Base-by-base conservation (phyloP, 2,888 invertebrate species). In the Stenolophus ochropezus region DNA sequence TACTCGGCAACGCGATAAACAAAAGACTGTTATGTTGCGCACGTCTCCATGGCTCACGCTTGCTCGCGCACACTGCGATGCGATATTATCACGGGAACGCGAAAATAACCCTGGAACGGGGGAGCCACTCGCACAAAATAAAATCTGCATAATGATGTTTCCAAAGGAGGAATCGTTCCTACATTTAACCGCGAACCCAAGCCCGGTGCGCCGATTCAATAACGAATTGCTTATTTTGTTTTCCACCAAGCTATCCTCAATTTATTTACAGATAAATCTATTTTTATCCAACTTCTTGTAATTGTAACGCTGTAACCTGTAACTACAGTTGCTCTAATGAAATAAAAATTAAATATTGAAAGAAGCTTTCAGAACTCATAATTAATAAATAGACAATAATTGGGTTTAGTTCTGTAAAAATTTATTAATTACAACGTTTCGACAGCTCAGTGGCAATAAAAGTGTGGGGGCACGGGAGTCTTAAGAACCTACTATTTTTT, bases 1-100 rank as follows among this genome's bases (percentile, higher is more conserved):
- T 79, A 79, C 77, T 69, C 16, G 23, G 33, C 49, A 51, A 73
- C 56, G 58, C 56, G 71, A 71, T 71, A 80, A 80, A 80, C 71
- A 73, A 80, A 71, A 80, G 73, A 56, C 27, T 80, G 71, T 73
- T 80, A 56, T 80, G 73, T 73, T 56, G 33, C 18, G 69, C 80
- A 80, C 73, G 73, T 80, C 58, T 56, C 33, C 58, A 75, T 56
- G n/a, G 75, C 53, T 75, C 27, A 53, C 53, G 75, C 49, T 75
- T 25, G 25, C 8, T 21, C 47, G 73, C 75, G 49, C 75, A 51
- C 42, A 27, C 51, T 53, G 27, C 33, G 51, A 75, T 53, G 27
- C 33, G 51, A 75, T 75, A 51, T 53, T 53, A 53, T 73, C 51
- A 49, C 47, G 73, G 49, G 51, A 73, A 49, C 47, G 73, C 5